These are phyloP conservation scores for Antennarius striatus DNA, from an alignment of 2,113 vertebrate genomes.

Conservation along the genomic window DNA sequence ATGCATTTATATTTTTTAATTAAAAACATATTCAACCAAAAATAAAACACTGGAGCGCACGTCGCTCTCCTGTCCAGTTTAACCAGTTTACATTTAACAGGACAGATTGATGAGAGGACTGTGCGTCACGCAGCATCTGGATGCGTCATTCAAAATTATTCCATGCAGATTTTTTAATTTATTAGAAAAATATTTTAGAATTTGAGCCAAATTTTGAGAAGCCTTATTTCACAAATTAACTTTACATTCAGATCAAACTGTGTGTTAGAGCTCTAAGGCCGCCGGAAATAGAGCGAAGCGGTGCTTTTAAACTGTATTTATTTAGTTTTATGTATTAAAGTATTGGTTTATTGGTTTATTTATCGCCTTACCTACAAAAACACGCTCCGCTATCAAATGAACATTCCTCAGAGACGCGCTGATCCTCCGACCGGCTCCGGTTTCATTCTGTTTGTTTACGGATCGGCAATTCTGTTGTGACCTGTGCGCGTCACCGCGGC, in stretches of 20 bases:
- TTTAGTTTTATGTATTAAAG: too few species aligned
- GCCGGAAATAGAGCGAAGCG: too few species aligned
- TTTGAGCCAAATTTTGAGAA: neutral
- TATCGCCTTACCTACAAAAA: neutral
- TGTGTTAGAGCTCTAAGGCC: too few species aligned
- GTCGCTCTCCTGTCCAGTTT: too few species aligned
- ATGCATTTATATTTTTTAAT: too few species aligned
- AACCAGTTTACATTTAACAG: too few species aligned
- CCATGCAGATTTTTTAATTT: neutral
- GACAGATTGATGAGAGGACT: too few species aligned
- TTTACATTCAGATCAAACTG: neutral
- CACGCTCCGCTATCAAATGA: constrained; percentile 25
- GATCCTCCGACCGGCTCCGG: constrained; percentile 29
- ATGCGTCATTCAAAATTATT: too few species aligned
- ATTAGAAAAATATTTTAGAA: neutral
- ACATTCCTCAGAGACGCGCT: constrained; percentile 52
- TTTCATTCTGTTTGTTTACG: constrained; percentile 69
- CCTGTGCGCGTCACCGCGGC: constrained; percentile 43
- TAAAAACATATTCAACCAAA: too few species aligned
- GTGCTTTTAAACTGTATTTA: too few species aligned
- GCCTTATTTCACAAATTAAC: neutral
- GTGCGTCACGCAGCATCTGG: too few species aligned
- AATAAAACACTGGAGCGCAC: too few species aligned
- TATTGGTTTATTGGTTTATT: constrained; percentile 24
- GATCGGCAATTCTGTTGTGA: constrained; percentile 66